Evolutionary conservation across 2,113 vertebrate genomes (phyloP).

Genomic region (Scopus umbretta): DNA sequence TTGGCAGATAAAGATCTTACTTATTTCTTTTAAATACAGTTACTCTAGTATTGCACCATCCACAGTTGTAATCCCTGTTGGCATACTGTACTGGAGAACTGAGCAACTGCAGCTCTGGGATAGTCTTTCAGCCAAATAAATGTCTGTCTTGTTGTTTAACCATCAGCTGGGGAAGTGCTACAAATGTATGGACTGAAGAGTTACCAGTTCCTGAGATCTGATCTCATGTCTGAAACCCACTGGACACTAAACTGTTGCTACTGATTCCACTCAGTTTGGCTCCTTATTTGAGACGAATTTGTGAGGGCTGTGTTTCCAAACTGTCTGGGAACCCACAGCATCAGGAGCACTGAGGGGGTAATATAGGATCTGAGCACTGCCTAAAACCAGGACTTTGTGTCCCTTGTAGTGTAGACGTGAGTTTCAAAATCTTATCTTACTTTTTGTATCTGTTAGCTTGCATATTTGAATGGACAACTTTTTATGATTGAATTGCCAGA

Average conservation of each 20-base stretch:
- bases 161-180: background rate
- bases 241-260: background rate
- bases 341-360: background rate
- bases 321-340: background rate
- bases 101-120: background rate
- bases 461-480: background rate
- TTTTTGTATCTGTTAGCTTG: background rate
- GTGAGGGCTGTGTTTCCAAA: background rate
- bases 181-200: background rate
- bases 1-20: background rate
- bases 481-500: background rate
- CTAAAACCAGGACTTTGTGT: background rate
- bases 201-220: background rate
- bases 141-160: background rate
- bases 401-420: background rate
- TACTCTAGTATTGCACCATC: background rate
- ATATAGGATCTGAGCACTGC: background rate
- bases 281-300: background rate
- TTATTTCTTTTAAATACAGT: background rate
- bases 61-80: background rate
- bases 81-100: background rate
- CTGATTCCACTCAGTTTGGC: background rate
- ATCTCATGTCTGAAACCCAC: background rate
- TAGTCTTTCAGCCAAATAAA: background rate
- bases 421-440: background rate